Evolutionary conservation across 1,140 invertebrate species (phyloP), one percentile per base, ranked within the genome.

Genomic region (Papilio glaucus): DNA sequence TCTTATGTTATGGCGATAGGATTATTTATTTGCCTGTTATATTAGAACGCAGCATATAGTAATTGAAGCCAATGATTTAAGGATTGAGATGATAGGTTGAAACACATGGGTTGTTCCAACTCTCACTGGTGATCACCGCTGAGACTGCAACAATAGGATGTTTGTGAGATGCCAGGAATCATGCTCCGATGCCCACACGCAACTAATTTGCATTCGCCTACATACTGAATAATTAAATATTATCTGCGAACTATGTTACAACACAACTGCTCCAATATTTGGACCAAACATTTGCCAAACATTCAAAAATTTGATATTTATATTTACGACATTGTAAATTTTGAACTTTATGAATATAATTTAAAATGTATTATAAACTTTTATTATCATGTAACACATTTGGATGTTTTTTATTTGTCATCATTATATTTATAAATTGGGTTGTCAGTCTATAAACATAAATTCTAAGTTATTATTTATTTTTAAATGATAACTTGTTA

Each of bases 151-250:
- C 38, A 74, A 70, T 70, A 49, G 41, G 72, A 60, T 41, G 63
- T 69, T 60, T 65, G 63, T 63, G 70, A 75, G 74, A 76, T 72
- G 53, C 65, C 70, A 75, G 80, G 77, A 81, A 77, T 49, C 42
- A 77, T 76, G 77, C 74, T 76, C 70, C 63, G 77, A n/a, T 62
- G 77, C 39, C 9, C 49, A 42, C 71, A 75, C 72, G 67, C 49
- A 73, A 26, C 74, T 76, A 72, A 79, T 81, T 81, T 76, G 72
- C 75, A 77, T 81, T 67, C 61, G 65, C 72, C 76, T 71, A 74
- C 71, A 70, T 77, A 63, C 60, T 49, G 39, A 72, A 71, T 71
- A 71, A 72, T 77, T 76, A 76, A 68, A 72, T 63, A 37, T 71
- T 60, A 68, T 70, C 62, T 72, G 71, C 53, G 49, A 74, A 70